Percentiles rank a stretch among this genome's conserved stretches.
phyloP scores from a whole-genome alignment of 2,797 vertebrate genomes.

The Syndactyla subalaris region DNA sequence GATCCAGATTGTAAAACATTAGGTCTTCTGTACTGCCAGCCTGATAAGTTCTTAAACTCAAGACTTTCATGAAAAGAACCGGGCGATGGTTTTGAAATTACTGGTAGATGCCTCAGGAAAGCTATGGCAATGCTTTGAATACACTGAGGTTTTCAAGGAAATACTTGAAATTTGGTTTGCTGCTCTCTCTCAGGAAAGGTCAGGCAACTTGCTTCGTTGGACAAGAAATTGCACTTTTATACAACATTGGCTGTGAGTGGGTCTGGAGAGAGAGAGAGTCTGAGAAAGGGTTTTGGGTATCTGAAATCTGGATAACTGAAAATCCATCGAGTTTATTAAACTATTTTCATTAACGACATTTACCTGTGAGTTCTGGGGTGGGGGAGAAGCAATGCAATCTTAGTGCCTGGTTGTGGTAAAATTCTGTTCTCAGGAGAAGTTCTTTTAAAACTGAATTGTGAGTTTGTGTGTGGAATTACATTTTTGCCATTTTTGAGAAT shows the following conservation, averaged over 20 bases:
- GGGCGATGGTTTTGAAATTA: background rate
- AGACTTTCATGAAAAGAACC: background rate
- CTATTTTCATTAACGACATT: background rate
- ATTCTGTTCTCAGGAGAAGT: background rate
- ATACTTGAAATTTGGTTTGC: background rate
- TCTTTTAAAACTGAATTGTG: background rate
- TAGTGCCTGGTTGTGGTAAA: background rate
- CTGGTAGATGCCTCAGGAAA: background rate
- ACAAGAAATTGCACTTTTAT: background rate
- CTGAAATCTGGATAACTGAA: background rate
- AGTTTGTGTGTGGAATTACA: background rate
- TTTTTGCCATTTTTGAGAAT: background rate
- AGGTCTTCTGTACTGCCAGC: background rate
- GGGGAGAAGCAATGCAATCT: background rate
- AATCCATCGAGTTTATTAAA: background rate
- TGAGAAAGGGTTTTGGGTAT: background rate
- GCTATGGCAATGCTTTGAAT: background rate
- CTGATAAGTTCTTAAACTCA: background rate
- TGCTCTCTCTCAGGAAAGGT: background rate
- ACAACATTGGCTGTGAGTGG: background rate
- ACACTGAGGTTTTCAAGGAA: background rate
- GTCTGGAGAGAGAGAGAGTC: background rate
- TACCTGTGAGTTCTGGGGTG: background rate
- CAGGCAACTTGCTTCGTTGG: background rate
- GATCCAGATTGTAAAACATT: background rate